phyloP scores from a whole-genome alignment of 2,113 vertebrate species.

The Patagioenas fasciata region DNA sequence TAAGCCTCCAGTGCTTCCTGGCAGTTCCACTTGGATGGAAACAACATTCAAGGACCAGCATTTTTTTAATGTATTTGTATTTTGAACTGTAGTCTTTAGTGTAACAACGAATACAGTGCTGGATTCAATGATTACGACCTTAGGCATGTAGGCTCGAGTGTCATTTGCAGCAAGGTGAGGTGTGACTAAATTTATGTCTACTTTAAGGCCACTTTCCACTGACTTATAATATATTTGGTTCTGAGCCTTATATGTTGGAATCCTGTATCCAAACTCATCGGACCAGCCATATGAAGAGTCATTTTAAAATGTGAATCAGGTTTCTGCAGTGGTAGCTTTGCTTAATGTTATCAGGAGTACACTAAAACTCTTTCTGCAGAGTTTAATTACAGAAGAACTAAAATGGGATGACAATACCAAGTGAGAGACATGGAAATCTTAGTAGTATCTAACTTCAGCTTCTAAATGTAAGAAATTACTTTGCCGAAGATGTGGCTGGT shows the following conservation, averaged over 20 bases:
- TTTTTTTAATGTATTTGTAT: conserved; percentile 6
- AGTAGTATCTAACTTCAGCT: background rate
- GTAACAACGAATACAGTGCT: background rate
- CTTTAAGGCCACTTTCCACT: conserved; percentile 27
- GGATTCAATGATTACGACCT: background rate
- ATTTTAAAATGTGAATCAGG: background rate
- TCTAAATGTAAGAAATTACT: background rate
- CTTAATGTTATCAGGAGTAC: background rate
- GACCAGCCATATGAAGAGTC: background rate
- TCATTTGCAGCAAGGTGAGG: conserved; percentile 24
- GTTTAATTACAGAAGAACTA: background rate
- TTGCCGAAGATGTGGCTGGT: background rate
- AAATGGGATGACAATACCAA: background rate
- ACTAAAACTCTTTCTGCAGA: background rate
- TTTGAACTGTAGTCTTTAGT: background rate
- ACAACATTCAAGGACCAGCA: conserved; percentile 9
- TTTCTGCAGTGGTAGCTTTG: background rate
- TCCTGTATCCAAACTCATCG: background rate
- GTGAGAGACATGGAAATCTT: background rate
- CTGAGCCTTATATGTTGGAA: background rate
- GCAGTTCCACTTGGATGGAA: conserved; percentile 20
- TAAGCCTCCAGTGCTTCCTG: conserved; percentile 21
- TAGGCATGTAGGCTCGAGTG: background rate
- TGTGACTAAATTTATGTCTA: conserved; percentile 33
- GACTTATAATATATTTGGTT: background rate